These are phyloP conservation scores for Labeo catla DNA, from an alignment of 2,113 vertebrate genomes.

Conservation along the genomic window DNA sequence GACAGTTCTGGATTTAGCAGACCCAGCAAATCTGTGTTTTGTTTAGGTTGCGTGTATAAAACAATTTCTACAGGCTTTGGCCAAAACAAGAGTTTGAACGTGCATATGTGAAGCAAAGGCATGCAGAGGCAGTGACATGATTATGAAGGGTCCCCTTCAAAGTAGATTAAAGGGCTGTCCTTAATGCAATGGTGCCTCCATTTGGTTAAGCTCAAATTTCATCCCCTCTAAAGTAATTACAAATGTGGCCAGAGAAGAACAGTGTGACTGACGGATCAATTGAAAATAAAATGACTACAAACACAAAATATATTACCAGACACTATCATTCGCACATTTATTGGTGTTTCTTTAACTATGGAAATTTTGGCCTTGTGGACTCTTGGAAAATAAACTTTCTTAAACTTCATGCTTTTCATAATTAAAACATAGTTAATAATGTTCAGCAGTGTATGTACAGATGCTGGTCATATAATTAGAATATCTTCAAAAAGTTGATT, in stretches of 20 bases:
- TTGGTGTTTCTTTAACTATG: background rate
- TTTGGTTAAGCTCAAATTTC: conserved; percentile 49
- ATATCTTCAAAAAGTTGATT: too few species aligned
- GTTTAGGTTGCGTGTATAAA: background rate
- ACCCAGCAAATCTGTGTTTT: background rate
- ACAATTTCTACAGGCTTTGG: background rate
- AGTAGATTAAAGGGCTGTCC: conserved; percentile 45
- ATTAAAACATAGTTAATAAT: background rate
- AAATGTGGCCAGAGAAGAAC: conserved; percentile 23
- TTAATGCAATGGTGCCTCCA: conserved; percentile 22
- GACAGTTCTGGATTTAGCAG: background rate
- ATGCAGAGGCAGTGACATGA: conserved; percentile 13
- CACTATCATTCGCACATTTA: background rate
- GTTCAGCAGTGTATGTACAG: background rate
- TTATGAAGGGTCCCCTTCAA: background rate
- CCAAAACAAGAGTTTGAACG: conserved; percentile 3
- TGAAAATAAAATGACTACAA: background rate
- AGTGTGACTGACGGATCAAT: conserved; percentile 2
- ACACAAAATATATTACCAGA: background rate
- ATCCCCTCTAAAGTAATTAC: conserved; percentile 49
- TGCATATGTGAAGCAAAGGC: background rate
- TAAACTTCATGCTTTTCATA: background rate
- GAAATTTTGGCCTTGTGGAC: background rate
- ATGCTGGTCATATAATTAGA: too few species aligned
- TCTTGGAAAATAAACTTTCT: background rate